Percentiles rank a stretch among this genome's conserved stretches.
Conservation (phyloP, 2,888 invertebrate species). For the Parnassius glacialis region DNA sequence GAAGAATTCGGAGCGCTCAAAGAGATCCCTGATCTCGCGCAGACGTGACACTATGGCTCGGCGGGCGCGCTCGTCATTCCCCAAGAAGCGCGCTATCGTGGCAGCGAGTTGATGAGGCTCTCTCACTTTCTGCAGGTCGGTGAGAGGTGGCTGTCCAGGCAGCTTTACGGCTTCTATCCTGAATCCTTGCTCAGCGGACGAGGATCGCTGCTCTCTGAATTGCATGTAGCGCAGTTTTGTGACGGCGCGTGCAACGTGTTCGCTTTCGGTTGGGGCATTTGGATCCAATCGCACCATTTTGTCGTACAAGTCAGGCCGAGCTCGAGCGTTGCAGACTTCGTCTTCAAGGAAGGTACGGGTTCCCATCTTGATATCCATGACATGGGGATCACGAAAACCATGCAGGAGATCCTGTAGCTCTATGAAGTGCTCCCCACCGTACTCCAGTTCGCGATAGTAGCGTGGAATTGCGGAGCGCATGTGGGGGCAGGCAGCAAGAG, state of each 20-base stretch:
- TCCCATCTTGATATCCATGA: constrained; percentile 99
- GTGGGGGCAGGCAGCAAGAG: constrained; percentile 86
- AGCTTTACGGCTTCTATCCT: constrained; percentile 97
- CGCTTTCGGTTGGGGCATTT: constrained; percentile 90
- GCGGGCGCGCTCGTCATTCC: constrained; percentile 83
- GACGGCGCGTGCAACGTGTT: constrained; percentile 90
- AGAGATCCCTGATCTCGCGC: constrained; percentile 86
- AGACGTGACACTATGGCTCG: constrained; percentile 87
- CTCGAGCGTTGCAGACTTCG: constrained; percentile 93
- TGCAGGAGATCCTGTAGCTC: constrained; percentile 96
- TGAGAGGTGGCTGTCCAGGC: constrained; percentile 89
- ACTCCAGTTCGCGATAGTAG: constrained; percentile 91
- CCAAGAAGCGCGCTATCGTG: constrained; percentile 88
- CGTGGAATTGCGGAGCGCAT: constrained; percentile 88
- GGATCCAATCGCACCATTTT: constrained; percentile 97
- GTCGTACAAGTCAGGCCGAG: constrained; percentile 93
- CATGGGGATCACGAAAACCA: constrained; percentile 94
- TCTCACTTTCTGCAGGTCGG: constrained; percentile 93
- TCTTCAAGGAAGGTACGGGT: constrained; percentile 96
- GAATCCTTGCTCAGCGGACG: constrained; percentile 95
- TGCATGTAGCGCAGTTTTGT: constrained; percentile 98
- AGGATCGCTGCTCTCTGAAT: constrained; percentile 95
- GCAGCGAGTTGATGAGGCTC: constrained; percentile 86
- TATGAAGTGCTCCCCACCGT: constrained; percentile 91
- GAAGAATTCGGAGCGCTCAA: constrained; percentile 93